Evolutionary conservation across 2,113 vertebrate species (phyloP).

Genomic region (Elgaria multicarinata): DNA sequence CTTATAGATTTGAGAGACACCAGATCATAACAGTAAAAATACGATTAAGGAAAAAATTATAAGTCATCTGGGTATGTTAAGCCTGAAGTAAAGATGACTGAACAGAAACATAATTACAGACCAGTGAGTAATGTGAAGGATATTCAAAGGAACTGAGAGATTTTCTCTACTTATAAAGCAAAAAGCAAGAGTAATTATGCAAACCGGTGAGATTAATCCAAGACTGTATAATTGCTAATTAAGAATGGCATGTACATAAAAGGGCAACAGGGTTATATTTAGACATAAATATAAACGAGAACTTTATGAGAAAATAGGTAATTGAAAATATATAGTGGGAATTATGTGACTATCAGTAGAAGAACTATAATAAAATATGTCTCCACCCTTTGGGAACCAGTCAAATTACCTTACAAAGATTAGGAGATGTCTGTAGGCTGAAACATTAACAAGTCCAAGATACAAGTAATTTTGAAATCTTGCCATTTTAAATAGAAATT

Average conservation of each 20-base stretch:
- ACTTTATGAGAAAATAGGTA: not conserved
- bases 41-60: conserved; percentile 1
- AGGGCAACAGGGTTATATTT: conserved; percentile 23
- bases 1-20: not conserved
- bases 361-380: conserved; percentile 3
- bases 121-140: not conserved
- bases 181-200: conserved; percentile 25
- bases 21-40: conserved; percentile 10
- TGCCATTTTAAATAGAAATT: not conserved
- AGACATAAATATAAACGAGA: conserved; percentile 8
- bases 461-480: not conserved
- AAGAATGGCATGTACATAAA: conserved; percentile 9
- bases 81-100: conserved; percentile 23
- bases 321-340: not conserved
- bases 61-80: conserved; percentile 2
- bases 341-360: not conserved
- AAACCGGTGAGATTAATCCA: conserved; percentile 15
- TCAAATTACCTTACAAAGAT: not conserved
- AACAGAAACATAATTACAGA: conserved; percentile 22
- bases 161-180: conserved; percentile 21
- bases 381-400: not conserved
- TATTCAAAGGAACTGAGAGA: not conserved
- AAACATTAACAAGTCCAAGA: not conserved
- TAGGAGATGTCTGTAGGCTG: not conserved
- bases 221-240: conserved; percentile 31